A percentile compares a stretch with the other conserved stretches of the same genome.
phyloP scores from a whole-genome alignment of 2,113 vertebrate species.

The Symphodus melops region DNA sequence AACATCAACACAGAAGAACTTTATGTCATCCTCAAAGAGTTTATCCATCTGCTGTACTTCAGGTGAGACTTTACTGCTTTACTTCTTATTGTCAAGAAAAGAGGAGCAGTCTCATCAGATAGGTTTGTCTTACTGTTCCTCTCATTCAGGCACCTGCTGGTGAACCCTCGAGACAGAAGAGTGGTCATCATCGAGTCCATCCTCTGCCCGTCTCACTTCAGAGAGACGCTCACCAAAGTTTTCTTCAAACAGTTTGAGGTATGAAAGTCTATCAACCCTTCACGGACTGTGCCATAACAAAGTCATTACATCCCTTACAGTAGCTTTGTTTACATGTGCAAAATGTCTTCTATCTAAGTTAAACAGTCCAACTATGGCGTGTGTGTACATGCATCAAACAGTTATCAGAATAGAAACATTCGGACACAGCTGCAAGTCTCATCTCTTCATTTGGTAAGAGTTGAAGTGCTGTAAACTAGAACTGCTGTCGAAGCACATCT shows the following conservation, averaged over 20 bases:
- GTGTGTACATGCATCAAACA: too few relatives aligned
- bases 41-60: conserved; percentile 98
- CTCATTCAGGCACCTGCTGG: conserved; percentile 90
- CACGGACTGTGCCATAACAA: too few relatives aligned
- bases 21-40: conserved; percentile 96
- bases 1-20: conserved; percentile 98
- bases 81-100: not conserved
- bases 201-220: conserved; percentile 96
- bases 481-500: too few relatives aligned
- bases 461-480: too few relatives aligned
- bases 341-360: too few relatives aligned
- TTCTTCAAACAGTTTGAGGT: conserved; percentile 99
- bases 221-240: conserved; percentile 94
- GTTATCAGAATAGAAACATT: too few relatives aligned
- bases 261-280: not conserved
- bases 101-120: not conserved
- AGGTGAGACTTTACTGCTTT: conserved; percentile 81
- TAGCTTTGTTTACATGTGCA: too few relatives aligned
- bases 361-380: too few relatives aligned
- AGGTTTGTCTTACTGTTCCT: not conserved
- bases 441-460: too few relatives aligned
- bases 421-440: too few relatives aligned
- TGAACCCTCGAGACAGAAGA: conserved; percentile 96
- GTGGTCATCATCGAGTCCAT: conserved; percentile 97
- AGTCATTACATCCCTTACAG: too few relatives aligned